Base-by-base conservation (phyloP, 2,797 vertebrate genomes). In the Sebastes itinus region DNA sequence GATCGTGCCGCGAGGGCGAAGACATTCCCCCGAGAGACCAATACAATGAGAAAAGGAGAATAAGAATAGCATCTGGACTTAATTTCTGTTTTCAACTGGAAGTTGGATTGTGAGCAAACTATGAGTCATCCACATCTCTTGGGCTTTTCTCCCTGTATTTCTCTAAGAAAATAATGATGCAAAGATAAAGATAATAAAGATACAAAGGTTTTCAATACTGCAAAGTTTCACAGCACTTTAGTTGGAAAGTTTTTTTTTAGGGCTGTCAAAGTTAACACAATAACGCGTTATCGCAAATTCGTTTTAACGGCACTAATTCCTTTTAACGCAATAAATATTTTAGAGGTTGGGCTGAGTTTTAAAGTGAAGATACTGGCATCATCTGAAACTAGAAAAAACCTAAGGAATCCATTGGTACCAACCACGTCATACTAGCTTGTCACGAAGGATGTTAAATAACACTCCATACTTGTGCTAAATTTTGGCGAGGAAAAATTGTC, bases 41-140 rank as follows among this genome's bases (percentile, higher is more conserved):
- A 64, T 28, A 66, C 27, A 60, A 27, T 49, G 38, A 84, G 59
- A 82, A 20, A 33, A 49, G 20, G 7, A 68, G 49, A 73, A 46
- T 5, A 56, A 52, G 18, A 61, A 75, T 8, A 65, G 7, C 46
- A 66, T 62, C 56, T 38, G 33, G 27, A 49, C 4, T 27, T 8
- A 5, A 35, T 68, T 63, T 63, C 35, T 58, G 3, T 58, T 67
- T 59, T 66, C 32, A 77, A 54, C 18, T 35, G n/a, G 9, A 58
- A 42, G 32, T 38, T 55, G 7, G 7, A 33, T 16, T 33, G 14
- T 56, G 27, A 56, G 42, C 9, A n/a, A 74, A 69, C 12, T 13
- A 20, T 71, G 69, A 81, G 33, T 76, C 72, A 30, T 13, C 1
- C 3, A 6, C 20, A 23, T 32, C 58, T 67, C 27, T 10, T 30